phyloP scores from a whole-genome alignment of 2,888 invertebrate genomes.

The Caradrina kadenii region DNA sequence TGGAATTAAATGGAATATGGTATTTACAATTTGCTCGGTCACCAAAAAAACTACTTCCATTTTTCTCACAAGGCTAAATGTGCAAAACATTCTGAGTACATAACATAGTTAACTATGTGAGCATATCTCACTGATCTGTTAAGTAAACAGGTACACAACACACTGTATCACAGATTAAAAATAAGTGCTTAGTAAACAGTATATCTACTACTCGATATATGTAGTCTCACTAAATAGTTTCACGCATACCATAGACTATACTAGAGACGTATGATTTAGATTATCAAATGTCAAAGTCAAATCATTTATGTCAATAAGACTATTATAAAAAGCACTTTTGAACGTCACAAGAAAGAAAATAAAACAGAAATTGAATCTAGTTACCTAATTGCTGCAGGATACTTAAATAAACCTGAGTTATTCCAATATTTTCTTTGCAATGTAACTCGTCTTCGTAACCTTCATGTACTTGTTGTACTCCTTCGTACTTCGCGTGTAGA shows the following conservation, averaged over 20 bases:
- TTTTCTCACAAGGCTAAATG: neutral
- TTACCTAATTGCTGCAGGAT: no score
- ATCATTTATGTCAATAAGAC: no score
- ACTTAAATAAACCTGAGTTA: neutral
- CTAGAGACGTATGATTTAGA: neutral
- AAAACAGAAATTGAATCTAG: no score
- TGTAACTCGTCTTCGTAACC: neutral
- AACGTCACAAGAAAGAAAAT: no score
- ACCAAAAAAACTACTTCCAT: neutral
- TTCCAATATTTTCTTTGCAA: neutral
- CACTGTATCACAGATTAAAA: neutral
- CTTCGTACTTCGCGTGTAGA: conserved; percentile 1
- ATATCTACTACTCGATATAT: neutral
- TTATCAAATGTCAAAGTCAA: no score
- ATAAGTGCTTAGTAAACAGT: conserved; percentile 3
- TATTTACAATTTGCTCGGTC: neutral
- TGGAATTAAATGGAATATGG: no score
- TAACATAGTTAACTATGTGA: neutral
- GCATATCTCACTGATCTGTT: neutral
- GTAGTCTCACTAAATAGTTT: neutral
- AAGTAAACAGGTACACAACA: neutral
- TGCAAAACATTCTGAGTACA: neutral
- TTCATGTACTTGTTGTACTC: neutral
- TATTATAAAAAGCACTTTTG: no score
- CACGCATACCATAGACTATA: neutral